A percentile compares a stretch with the other conserved stretches of the same genome.
Evolutionary conservation across 1,140 invertebrate species (phyloP).

Genomic region (Drosophila funebris): DNA sequence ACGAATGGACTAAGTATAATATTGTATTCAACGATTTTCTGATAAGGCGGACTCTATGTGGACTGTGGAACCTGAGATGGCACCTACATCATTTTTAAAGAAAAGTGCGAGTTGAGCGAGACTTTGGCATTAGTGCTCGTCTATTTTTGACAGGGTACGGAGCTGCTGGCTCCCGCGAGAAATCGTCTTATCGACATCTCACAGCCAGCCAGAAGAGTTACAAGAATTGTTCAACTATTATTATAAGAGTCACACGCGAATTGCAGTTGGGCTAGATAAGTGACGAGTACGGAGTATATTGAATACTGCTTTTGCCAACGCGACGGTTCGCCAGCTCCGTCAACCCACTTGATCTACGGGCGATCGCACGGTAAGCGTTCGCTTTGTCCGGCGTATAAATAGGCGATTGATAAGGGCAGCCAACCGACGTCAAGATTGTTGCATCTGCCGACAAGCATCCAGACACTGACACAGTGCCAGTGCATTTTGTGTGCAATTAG

Average conservation of each 20-base stretch:
- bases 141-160: constrained; percentile 77
- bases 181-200: constrained; percentile 28
- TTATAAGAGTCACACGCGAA: constrained; percentile 28
- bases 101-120: constrained; percentile 65
- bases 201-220: constrained; percentile 11
- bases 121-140: constrained; percentile 66
- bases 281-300: neutral
- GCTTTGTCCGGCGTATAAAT: constrained; percentile 39
- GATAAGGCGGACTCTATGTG: constrained; percentile 49
- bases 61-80: constrained; percentile 47
- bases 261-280: constrained; percentile 39
- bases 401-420: constrained; percentile 35
- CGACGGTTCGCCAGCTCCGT: neutral
- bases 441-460: constrained; percentile 31
- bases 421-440: constrained; percentile 34
- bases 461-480: constrained; percentile 7
- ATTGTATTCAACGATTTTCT: constrained; percentile 50
- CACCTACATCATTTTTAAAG: constrained; percentile 54
- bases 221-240: constrained; percentile 10
- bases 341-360: neutral
- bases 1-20: constrained; percentile 11
- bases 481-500: constrained; percentile 46
- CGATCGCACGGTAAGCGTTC: constrained; percentile 32
- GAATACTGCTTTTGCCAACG: constrained; percentile 1
- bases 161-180: constrained; percentile 64